Conservation (phyloP, 1,140 invertebrate species). For the Panagrolaimus sp. region DNA sequence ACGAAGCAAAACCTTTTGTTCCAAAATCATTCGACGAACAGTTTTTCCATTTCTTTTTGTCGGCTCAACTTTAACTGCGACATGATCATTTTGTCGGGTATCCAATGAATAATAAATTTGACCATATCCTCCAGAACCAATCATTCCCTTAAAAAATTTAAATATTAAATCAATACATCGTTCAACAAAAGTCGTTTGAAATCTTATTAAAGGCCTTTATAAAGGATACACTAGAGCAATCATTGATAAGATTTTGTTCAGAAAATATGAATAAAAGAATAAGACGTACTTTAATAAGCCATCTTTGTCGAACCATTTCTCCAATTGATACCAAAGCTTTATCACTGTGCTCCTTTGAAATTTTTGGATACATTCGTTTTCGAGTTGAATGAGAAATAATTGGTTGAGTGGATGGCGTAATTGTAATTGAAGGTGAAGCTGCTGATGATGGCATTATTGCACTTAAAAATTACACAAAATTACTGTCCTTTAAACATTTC, state of each 20-base stretch:
- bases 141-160: slow-evolving; percentile 67
- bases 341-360: background rate
- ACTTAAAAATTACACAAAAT: too few species aligned
- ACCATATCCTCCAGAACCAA: slow-evolving; percentile 97
- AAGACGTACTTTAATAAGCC: slow-evolving; percentile 5
- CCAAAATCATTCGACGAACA: slow-evolving; percentile 86
- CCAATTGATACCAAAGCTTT: slow-evolving; percentile 2
- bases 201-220: background rate
- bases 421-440: background rate
- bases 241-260: too few species aligned
- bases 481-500: too few species aligned
- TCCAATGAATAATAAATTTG: slow-evolving; percentile 97
- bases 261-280: too few species aligned
- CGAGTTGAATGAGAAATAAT: background rate
- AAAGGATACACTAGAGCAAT: background rate
- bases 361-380: slow-evolving; percentile 9
- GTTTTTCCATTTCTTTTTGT: slow-evolving; percentile 86
- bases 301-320: slow-evolving; percentile 5
- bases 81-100: slow-evolving; percentile 70
- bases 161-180: too few species aligned
- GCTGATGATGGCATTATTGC: slow-evolving; percentile 8
- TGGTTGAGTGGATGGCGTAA: background rate
- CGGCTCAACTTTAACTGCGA: slow-evolving; percentile 94
- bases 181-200: background rate
- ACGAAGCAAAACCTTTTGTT: slow-evolving; percentile 89